Percentiles rank a stretch among this genome's conserved stretches.
Conservation (phyloP, 2,888 invertebrate genomes). For the Lacanobia oleracea region DNA sequence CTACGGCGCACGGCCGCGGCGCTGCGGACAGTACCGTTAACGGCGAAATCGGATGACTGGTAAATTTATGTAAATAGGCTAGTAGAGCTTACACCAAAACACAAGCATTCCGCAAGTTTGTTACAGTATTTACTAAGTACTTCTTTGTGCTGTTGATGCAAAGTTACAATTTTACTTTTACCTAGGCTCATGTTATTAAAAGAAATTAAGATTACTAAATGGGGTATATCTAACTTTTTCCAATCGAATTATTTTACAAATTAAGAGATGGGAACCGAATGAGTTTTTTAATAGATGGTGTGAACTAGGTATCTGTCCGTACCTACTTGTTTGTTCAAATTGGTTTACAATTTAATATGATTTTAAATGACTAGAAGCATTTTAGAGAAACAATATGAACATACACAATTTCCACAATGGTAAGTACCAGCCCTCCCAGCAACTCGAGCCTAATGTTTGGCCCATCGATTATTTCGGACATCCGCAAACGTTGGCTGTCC, state of each 20-base stretch:
- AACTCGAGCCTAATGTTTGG: conserved; percentile 74
- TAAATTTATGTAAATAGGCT: conserved; percentile 82
- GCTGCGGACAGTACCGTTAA: conserved; percentile 81
- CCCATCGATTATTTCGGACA: conserved; percentile 79
- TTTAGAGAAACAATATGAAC: not conserved
- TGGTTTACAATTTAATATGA: not conserved
- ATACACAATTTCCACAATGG: not conserved
- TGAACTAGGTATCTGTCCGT: not conserved
- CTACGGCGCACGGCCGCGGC: conserved; percentile 28
- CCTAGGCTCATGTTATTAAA: conserved; percentile 3
- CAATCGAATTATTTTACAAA: not conserved
- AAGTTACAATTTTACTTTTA: conserved; percentile 46
- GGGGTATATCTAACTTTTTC: not conserved
- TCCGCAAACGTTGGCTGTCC: conserved; percentile 73
- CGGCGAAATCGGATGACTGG: conserved; percentile 84
- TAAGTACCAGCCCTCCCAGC: conserved; percentile 59
- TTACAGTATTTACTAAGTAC: conserved; percentile 33
- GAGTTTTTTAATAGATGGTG: not conserved
- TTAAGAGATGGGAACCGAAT: not conserved
- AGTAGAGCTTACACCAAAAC: conserved; percentile 75
- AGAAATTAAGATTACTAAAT: not conserved
- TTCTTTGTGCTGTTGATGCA: conserved; percentile 23
- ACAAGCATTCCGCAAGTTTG: conserved; percentile 52
- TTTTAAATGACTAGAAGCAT: not conserved
- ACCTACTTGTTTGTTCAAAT: not conserved